phyloP scores from a whole-genome alignment of 2,797 vertebrate genomes.

The Arctocebus calabarensis region DNA sequence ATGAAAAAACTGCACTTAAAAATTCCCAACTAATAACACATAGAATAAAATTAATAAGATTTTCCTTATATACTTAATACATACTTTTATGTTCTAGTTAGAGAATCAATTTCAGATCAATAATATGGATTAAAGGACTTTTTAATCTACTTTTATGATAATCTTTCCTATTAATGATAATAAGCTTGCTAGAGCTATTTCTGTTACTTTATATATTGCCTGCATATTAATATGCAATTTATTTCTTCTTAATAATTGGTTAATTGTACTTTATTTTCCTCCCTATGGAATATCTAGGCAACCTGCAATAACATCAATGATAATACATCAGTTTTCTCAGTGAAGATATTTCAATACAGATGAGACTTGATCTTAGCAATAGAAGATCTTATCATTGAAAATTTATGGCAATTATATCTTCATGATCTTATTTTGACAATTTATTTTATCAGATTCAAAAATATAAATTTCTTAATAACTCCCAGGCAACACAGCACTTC shows the following conservation, averaged over 20 bases:
- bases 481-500: neutral
- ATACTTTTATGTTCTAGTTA: neutral
- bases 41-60: neutral
- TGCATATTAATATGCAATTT: neutral
- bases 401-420: neutral
- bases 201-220: neutral
- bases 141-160: slow-evolving; percentile 1
- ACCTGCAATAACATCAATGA: slow-evolving; percentile 6
- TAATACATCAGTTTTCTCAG: neutral
- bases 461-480: slow-evolving; percentile 20
- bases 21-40: neutral
- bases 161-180: neutral
- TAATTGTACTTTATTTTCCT: slow-evolving; percentile 3
- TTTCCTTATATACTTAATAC: neutral
- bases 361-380: neutral
- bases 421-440: slow-evolving; percentile 45
- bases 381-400: neutral
- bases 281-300: neutral
- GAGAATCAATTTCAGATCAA: slow-evolving; percentile 5
- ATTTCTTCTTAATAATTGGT: slow-evolving; percentile 48
- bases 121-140: neutral
- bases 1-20: neutral
- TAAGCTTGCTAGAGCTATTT: slow-evolving; percentile 13
- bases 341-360: slow-evolving; percentile 19
- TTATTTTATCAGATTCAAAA: slow-evolving; percentile 53